Conservation (phyloP, 1,140 invertebrate genomes). For the Drosophila hydei region DNA sequence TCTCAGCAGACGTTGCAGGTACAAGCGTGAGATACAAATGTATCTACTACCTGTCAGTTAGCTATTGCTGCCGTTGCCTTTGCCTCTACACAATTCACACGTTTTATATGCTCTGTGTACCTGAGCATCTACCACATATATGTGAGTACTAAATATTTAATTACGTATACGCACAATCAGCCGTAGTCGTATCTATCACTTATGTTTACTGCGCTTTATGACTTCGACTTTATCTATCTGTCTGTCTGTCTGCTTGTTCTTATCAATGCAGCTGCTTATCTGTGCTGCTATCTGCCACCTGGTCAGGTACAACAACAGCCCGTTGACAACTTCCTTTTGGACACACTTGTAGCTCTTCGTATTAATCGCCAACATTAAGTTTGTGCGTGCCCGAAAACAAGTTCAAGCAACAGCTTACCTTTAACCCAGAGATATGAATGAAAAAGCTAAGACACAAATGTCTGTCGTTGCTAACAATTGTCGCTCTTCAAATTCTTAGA, state of each 20-base stretch:
- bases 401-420: conserved; percentile 42
- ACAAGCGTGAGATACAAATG: conserved; percentile 73
- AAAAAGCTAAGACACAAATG: conserved; percentile 27
- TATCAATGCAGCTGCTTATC: conserved; percentile 51
- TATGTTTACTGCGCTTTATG: conserved; percentile 3
- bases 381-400: conserved; percentile 47
- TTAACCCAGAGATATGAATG: conserved; percentile 55
- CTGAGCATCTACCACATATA: background rate
- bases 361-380: conserved; percentile 67
- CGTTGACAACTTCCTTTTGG: conserved; percentile 73
- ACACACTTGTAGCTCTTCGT: conserved; percentile 17
- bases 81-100: conserved; percentile 67
- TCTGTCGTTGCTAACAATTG: conserved; percentile 45
- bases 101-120: conserved; percentile 36
- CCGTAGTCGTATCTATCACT: background rate
- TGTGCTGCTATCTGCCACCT: background rate
- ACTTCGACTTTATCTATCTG: conserved; percentile 40
- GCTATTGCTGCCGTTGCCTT: conserved; percentile 15
- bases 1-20: conserved; percentile 43
- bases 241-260: conserved; percentile 6
- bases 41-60: conserved; percentile 64
- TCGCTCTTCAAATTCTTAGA: conserved; percentile 26
- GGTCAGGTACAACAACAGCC: conserved; percentile 6
- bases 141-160: conserved; percentile 58
- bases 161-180: conserved; percentile 38